These are phyloP conservation scores for Ligdia adustata DNA, from an alignment of 2,888 invertebrate genomes.

Conservation along the genomic window DNA sequence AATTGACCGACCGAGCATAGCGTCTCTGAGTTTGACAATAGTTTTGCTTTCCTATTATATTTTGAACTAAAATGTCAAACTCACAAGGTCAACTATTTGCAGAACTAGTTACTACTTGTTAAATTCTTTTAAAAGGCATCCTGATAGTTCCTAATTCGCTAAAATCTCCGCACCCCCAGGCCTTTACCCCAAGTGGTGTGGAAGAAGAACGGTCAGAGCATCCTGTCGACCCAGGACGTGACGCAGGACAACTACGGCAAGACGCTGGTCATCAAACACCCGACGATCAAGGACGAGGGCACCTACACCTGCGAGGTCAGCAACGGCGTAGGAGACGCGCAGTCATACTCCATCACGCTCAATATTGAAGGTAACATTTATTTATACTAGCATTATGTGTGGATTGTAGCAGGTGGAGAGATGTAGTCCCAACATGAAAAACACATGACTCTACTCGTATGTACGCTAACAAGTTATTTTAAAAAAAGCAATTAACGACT, in stretches of 20 bases:
- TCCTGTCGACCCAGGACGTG: slow-evolving; percentile 89
- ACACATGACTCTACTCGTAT: too few relatives aligned
- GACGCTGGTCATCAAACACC: slow-evolving; percentile 93
- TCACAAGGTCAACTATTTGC: too few relatives aligned
- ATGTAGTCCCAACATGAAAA: too few relatives aligned
- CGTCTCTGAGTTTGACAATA: too few relatives aligned
- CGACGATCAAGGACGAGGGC: slow-evolving; percentile 95
- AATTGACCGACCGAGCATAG: too few relatives aligned
- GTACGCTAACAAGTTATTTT: too few relatives aligned
- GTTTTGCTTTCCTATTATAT: too few relatives aligned
- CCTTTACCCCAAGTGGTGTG: slow-evolving; percentile 97
- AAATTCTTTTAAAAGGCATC: not conserved
- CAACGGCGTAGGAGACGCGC: slow-evolving; percentile 94
- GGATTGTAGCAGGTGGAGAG: too few relatives aligned
- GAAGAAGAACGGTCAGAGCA: slow-evolving; percentile 90
- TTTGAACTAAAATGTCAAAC: too few relatives aligned
- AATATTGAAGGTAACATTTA: slow-evolving; percentile 85
- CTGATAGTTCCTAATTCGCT: too few relatives aligned
- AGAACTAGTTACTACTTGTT: too few relatives aligned
- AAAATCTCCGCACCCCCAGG: slow-evolving; percentile 77
- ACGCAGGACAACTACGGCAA: slow-evolving; percentile 97
- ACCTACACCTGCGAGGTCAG: slow-evolving; percentile 96
- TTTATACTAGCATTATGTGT: not conserved
- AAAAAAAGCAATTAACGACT: too few relatives aligned
- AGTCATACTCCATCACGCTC: slow-evolving; percentile 93